Base-by-base conservation (phyloP, 1,140 invertebrate genomes). In the Xylocopa sonorina region DNA sequence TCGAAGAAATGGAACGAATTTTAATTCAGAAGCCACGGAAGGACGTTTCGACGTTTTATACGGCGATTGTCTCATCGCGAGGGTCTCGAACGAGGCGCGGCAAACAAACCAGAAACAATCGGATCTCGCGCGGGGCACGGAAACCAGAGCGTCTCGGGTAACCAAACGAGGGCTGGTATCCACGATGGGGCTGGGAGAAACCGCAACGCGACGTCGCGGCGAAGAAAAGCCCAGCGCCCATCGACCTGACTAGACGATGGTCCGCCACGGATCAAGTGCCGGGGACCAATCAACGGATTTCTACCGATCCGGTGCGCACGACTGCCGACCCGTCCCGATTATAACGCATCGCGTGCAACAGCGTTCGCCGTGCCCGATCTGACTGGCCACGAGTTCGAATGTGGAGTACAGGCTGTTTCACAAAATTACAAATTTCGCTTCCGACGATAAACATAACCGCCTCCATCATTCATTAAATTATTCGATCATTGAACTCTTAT, bases 221-320 rank as follows among this genome's bases (percentile, higher is more conserved):
- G 53, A 34, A 64, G 76, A 79, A 51, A 66, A 62, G 41, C 50
- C n/a, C 68, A 48, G 38, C 57, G 46, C 27, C n/a, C 32, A n/a
- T 24, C 29, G 73, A 38, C 60, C 32, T 41, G 46, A 27, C 46
- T 55, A 53, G 64, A 80, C 76, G 51, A 72, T 60, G 43, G 34
- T 75, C 68, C 16, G 60, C 75, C 68, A 63, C 58, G 89, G 87
- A 89, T 91, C 89, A 86, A 90, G 88, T 88, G 83, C 85, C 88
- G 85, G 86, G 87, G 87, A 88, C 88, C 87, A 91, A 92, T 91
- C 90, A 91, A 86, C 82, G 88, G 87, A 91, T 89, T 91, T 90
- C 90, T 91, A 90, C 81, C 80, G 89, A 91, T 89, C 83, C 81
- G 58, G 80, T 75, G 86, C 87, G 77, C 83, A 85, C 88, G 80